Percentiles rank a stretch among this genome's conserved stretches.
Evolutionary conservation across 1,140 invertebrate species (phyloP).

Genomic region (Trichomalopsis sarcophagae): DNA sequence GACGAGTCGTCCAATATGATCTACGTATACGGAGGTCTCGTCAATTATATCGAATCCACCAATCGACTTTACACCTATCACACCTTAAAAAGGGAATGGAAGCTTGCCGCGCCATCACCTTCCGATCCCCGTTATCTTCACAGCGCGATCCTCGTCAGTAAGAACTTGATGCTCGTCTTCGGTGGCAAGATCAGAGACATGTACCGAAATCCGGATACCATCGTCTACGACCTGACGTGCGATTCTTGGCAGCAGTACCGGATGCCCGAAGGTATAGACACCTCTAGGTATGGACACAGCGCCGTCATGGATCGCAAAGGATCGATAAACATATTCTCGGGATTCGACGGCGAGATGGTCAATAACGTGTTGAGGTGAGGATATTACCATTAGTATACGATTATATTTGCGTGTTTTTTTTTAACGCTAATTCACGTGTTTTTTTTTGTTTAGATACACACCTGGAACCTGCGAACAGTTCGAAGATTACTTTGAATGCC

Average conservation of each 20-base stretch:
- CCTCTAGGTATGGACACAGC: constrained; percentile 88
- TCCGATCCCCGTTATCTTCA: constrained; percentile 90
- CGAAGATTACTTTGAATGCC: constrained; percentile 79
- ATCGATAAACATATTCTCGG: constrained; percentile 85
- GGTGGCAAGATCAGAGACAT: constrained; percentile 97
- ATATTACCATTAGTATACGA: too few species aligned
- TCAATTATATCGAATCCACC: constrained; percentile 76
- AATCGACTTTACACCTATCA: constrained; percentile 91
- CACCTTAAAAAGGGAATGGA: constrained; percentile 80
- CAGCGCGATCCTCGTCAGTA: constrained; percentile 86
- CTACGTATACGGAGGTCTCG: constrained; percentile 94
- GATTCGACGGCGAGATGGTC: constrained; percentile 89
- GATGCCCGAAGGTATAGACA: constrained; percentile 78
- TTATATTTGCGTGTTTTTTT: too few species aligned
- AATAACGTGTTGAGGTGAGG: constrained; percentile 82
- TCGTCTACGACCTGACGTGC: constrained; percentile 91
- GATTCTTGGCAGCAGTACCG: constrained; percentile 82
- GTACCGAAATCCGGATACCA: constrained; percentile 87
- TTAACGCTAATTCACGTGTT: not conserved
- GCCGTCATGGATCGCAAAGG: constrained; percentile 79
- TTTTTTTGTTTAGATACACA: constrained; percentile 75
- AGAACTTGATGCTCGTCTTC: constrained; percentile 93
- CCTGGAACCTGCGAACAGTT: constrained; percentile 83
- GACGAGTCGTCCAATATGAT: constrained; percentile 85
- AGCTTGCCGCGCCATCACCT: constrained; percentile 79